A percentile compares a stretch with the other conserved stretches of the same genome.
These are phyloP conservation scores for Lynx canadensis DNA, from an alignment of 2,113 vertebrate genomes.

Conservation along the genomic window DNA sequence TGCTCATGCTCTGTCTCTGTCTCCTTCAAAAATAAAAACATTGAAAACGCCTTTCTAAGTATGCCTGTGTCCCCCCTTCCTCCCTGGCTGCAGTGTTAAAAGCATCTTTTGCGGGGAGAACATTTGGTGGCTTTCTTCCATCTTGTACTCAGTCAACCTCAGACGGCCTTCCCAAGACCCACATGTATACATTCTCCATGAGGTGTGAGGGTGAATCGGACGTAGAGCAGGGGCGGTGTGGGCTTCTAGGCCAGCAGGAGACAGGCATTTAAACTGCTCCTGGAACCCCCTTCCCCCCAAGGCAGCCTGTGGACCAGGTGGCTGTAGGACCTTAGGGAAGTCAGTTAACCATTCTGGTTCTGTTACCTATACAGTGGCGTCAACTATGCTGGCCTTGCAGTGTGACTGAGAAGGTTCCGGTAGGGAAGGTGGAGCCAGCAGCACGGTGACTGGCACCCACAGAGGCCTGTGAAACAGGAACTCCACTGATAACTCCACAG, in stretches of 20 bases:
- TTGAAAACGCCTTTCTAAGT: background rate
- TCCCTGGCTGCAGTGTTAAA: background rate
- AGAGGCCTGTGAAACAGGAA: fast-evolving
- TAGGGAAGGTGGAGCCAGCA: background rate
- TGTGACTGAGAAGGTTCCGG: background rate
- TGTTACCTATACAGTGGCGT: background rate
- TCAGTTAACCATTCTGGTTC: background rate
- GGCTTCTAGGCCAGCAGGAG: background rate
- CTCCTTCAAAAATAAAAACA: no score
- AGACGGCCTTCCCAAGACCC: background rate
- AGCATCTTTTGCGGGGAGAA: background rate
- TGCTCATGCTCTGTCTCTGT: no score
- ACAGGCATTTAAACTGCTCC: background rate
- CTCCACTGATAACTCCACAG: background rate
- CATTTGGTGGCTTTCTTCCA: background rate
- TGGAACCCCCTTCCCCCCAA: background rate
- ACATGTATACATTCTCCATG: background rate
- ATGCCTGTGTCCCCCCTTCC: background rate
- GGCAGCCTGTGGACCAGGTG: background rate
- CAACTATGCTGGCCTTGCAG: background rate
- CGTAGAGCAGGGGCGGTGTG: background rate
- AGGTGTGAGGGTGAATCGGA: background rate
- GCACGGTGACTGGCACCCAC: no score
- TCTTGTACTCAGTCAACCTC: background rate
- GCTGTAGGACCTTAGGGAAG: background rate